These are phyloP conservation scores for Monochamus saltuarius DNA, from an alignment of 1,140 invertebrate genomes.

Conservation along the genomic window DNA sequence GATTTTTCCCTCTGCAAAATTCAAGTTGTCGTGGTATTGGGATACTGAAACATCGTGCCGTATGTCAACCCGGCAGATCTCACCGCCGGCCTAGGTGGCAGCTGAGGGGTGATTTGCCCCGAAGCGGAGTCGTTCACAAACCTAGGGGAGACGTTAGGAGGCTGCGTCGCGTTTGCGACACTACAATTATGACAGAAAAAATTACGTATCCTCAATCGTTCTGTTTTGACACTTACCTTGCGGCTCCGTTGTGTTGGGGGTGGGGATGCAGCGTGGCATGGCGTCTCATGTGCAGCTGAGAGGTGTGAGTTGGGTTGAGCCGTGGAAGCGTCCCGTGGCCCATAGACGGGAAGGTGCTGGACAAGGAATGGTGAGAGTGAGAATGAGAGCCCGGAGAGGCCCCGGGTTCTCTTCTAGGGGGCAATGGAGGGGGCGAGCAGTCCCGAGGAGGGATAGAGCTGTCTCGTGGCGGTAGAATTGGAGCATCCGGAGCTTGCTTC, in stretches of 20 bases:
- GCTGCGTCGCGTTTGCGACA: slow-evolving; percentile 25
- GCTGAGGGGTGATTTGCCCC: slow-evolving; percentile 44
- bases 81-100: slow-evolving; percentile 45
- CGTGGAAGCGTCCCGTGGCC: slow-evolving; percentile 52
- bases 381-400: slow-evolving; percentile 51
- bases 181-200: slow-evolving; percentile 16
- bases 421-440: slow-evolving; percentile 62
- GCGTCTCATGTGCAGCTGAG: slow-evolving; percentile 45
- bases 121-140: slow-evolving; percentile 38
- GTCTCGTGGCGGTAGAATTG: slow-evolving; percentile 58
- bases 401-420: slow-evolving; percentile 58
- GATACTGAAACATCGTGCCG: slow-evolving; percentile 50
- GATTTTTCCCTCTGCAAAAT: neutral
- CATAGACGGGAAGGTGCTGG: slow-evolving; percentile 39
- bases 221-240: slow-evolving; percentile 42
- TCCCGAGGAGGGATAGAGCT: slow-evolving; percentile 50
- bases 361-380: slow-evolving; percentile 42
- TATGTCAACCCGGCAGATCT: slow-evolving; percentile 42
- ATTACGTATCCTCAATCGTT: too few relatives aligned
- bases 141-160: slow-evolving; percentile 45
- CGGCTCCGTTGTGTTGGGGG: slow-evolving; percentile 34
- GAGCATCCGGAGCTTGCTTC: slow-evolving; percentile 60
- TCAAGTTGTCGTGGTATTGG: slow-evolving; percentile 46
- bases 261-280: slow-evolving; percentile 42
- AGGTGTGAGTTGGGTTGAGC: slow-evolving; percentile 52